Percentiles rank a stretch among this genome's conserved stretches.
Evolutionary conservation across 2,888 invertebrate species (phyloP).

Genomic region (Synanthedon formicaeformis): DNA sequence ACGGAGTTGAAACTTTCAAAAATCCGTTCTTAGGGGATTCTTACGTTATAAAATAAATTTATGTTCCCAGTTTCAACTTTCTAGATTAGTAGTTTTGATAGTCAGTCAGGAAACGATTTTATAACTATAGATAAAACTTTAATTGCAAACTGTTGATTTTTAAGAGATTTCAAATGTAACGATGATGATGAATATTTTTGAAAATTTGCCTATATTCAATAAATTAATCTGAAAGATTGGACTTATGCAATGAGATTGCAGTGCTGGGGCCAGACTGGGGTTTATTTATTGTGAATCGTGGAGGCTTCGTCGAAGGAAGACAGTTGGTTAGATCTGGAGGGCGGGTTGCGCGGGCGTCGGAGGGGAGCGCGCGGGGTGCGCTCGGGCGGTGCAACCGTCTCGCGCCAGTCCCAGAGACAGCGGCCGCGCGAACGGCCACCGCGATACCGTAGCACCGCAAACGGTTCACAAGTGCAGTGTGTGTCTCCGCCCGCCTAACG

Average conservation of each 20-base stretch:
- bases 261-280: neutral
- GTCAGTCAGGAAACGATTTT: no score
- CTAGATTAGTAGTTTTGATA: no score
- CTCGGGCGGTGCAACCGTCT: conserved; percentile 47
- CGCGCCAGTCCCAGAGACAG: conserved; percentile 67
- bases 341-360: conserved; percentile 38
- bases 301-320: conserved; percentile 32
- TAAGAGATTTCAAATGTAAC: no score
- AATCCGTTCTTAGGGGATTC: no score
- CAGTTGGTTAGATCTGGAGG: conserved; percentile 46
- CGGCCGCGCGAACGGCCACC: conserved; percentile 64
- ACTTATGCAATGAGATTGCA: no score
- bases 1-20: no score
- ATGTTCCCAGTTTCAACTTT: no score
- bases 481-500: conserved; percentile 43
- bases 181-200: neutral
- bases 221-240: no score
- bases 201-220: no score
- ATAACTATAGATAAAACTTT: no score
- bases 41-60: no score
- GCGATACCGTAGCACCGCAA: conserved; percentile 11
- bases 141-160: no score
- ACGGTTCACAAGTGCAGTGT: conserved; percentile 25
- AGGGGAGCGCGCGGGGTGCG: conserved; percentile 44
- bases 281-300: conserved; percentile 19